Evolutionary conservation across 2,797 vertebrate species (phyloP).

Genomic region (Melanotaenia parkinsoni): DNA sequence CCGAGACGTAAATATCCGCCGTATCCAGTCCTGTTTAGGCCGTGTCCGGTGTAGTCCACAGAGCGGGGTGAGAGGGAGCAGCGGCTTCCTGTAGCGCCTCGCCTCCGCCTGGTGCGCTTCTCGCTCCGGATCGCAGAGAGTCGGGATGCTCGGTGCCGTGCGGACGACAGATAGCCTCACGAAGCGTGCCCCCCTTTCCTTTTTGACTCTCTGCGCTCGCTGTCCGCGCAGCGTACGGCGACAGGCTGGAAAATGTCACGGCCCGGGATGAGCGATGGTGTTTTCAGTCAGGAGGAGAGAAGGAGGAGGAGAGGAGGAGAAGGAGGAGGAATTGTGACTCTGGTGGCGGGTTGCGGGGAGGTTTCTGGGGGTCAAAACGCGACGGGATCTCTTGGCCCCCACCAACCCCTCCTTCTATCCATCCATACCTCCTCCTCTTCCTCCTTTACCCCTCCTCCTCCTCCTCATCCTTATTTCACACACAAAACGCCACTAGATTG

Average conservation of each 20-base stretch:
- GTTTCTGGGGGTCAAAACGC: constrained; percentile 86
- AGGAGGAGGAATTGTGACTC: constrained; percentile 42
- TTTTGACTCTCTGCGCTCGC: constrained; percentile 72
- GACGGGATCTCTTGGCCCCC: constrained; percentile 77
- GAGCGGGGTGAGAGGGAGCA: constrained; percentile 43
- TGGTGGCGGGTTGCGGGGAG: constrained; percentile 73
- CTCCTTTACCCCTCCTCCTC: constrained; percentile 28
- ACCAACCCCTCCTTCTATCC: constrained; percentile 17
- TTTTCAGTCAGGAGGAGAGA: constrained; percentile 67
- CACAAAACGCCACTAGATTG: constrained; percentile 67
- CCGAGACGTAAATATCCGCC: constrained; percentile 56
- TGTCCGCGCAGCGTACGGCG: constrained; percentile 81
- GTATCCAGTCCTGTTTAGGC: constrained; percentile 55
- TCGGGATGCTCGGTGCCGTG: constrained; percentile 63
- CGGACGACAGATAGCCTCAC: constrained; percentile 42
- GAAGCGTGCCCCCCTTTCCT: constrained; percentile 47
- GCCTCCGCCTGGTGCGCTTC: constrained; percentile 66
- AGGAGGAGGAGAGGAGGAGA: constrained; percentile 47
- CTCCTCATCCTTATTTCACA: constrained; percentile 67
- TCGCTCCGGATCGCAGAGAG: constrained; percentile 56
- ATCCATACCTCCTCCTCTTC: constrained; percentile 37
- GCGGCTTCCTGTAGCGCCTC: constrained; percentile 66
- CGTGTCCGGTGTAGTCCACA: constrained; percentile 60
- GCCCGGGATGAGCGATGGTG: constrained; percentile 76
- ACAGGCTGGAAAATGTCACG: constrained; percentile 78